Base-by-base conservation (phyloP, 2,888 invertebrate genomes). In the Nymphalis polychloros region DNA sequence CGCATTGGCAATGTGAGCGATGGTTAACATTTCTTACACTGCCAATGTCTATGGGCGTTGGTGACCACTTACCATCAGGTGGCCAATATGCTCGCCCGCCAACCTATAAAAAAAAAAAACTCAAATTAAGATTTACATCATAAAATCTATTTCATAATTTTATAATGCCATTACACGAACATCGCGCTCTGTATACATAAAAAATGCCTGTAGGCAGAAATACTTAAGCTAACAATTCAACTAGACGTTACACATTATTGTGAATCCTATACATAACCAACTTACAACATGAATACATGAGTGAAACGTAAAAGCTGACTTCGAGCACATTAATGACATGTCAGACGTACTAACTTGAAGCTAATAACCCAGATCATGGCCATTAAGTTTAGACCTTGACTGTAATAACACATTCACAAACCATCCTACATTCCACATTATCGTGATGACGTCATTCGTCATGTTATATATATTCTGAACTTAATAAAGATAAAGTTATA, bases 331-430 rank as follows among this genome's bases (percentile, higher is more conserved):
- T 71, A 69, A 69, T 59, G 64, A 64, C 61, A 49, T 48, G 67
- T 63, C 35, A 65, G 65, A 69, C 64, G 50, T 59, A 63, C 67
- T 67, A 69, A 64, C 61, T 69, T 57, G 16, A 46, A 48, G 67
- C 69, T 69, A 71, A 71, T 64, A 71, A 64, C 71, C 67, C 59
- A 64, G 59, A 67, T 71, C 64, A 69, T 49, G 41, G 62, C 59
- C 64, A 63, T 67, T 71, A 71, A 69, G 64, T 35, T 47, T 20
- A 41, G 62, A 17, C 60, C 64, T 62, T 71, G 68, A 67, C 64
- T 59, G 35, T 63, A 61, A 63, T 63, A 50, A 63, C 63, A 23
- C 59, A 62, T 62, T 57, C 13, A 59, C 52, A 70, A 46, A 50
- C 49, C 49, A 65, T 65, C 60, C 52, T 52, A 47, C 52, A 60